Evolutionary conservation across 2,797 vertebrate species (phyloP).

Genomic region (Cirrhinus molitorella): DNA sequence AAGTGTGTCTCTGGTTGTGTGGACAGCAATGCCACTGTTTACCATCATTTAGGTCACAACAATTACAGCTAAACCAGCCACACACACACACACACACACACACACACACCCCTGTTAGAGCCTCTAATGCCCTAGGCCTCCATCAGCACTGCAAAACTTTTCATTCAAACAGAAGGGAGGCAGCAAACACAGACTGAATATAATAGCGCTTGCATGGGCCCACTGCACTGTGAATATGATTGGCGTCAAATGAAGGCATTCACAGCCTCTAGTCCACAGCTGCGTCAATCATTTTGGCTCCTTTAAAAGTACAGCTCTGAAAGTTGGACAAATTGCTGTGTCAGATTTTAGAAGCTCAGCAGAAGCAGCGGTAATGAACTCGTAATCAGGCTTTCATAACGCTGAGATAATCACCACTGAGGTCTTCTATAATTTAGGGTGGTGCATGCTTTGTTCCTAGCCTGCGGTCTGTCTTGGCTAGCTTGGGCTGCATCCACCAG

Average conservation of each 20-base stretch:
- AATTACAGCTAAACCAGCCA: constrained; percentile 38
- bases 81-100: background rate
- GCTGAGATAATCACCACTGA: background rate
- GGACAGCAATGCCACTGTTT: constrained; percentile 37
- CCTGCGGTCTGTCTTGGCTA: constrained; percentile 24
- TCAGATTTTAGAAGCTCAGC: constrained; percentile 21
- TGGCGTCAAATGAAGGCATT: background rate
- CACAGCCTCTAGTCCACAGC: background rate
- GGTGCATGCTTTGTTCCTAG: constrained; percentile 1
- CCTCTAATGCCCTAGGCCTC: background rate
- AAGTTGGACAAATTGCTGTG: constrained; percentile 3
- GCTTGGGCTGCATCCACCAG: constrained; percentile 3
- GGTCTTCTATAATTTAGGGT: constrained; percentile 32
- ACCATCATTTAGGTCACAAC: constrained; percentile 45
- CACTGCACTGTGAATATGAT: background rate
- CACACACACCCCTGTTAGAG: background rate
- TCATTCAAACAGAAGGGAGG: constrained; percentile 18
- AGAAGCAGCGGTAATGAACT: constrained; percentile 11
- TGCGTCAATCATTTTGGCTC: background rate
- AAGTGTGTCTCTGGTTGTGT: constrained; percentile 6
- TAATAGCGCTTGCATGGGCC: background rate
- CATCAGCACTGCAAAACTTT: constrained; percentile 16
- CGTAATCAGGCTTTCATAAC: constrained; percentile 26
- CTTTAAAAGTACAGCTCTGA: constrained; percentile 16
- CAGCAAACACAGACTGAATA: background rate